Conservation (phyloP, 30 jellyfish, hydroid and myxozoan genomes). For the Sanderia malayensis region DNA sequence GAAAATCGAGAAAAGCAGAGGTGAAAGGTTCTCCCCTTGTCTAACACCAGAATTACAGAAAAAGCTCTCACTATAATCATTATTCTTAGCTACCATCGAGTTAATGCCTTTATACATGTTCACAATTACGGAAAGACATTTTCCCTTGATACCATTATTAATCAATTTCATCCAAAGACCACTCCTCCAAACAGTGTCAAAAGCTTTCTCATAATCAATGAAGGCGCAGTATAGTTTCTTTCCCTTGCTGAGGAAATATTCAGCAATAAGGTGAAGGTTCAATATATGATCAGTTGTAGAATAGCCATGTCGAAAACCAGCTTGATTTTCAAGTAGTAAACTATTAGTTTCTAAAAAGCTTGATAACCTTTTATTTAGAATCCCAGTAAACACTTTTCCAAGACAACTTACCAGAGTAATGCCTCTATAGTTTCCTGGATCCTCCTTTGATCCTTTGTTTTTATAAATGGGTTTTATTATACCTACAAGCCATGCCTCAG, state of each 20-base stretch:
- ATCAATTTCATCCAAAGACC: conserved; percentile 8
- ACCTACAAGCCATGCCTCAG: conserved; percentile 22
- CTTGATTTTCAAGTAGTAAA: conserved; percentile 26
- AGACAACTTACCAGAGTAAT: conserved; percentile 22
- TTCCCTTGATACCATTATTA: conserved; percentile 15
- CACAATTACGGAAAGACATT: neutral
- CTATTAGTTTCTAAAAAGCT: conserved; percentile 2
- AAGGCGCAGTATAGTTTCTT: conserved; percentile 21
- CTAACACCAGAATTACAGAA: conserved; percentile 12
- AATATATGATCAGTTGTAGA: conserved; percentile 10
- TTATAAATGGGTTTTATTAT: conserved; percentile 12
- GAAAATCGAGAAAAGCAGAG: conserved; percentile 3
- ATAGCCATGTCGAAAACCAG: conserved; percentile 16
- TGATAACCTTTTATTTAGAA: conserved; percentile 19
- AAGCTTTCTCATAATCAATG: conserved; percentile 15
- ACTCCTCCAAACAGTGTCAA: conserved; percentile 36
- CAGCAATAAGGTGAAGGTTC: neutral
- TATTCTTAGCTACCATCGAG: neutral
- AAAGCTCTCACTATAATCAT: neutral
- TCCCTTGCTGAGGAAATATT: conserved; percentile 3
- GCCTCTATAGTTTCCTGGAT: conserved; percentile 17
- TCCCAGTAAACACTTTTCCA: conserved; percentile 23
- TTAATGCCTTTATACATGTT: neutral
- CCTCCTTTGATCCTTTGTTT: conserved; percentile 6
- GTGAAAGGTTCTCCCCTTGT: conserved; percentile 29